Base-by-base conservation (phyloP, 2,113 vertebrate species). In the Sturnus vulgaris region DNA sequence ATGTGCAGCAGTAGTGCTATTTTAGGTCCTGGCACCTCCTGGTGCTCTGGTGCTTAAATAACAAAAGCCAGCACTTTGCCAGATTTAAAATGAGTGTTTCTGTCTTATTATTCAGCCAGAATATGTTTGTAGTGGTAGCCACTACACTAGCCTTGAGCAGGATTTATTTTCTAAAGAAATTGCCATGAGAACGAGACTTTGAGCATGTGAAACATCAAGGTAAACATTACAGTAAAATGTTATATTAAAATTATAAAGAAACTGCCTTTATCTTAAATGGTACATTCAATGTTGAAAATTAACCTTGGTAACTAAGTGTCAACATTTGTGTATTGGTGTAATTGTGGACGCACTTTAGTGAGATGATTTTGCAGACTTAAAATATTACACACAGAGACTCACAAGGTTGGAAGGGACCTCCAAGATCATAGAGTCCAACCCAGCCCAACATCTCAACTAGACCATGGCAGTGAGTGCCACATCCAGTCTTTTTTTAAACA, bases 1-100 rank as follows among this genome's bases (percentile, higher is more conserved):
- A 13, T 0, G 1, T 56, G 37, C 22, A 60, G 27, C 35, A 39
- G 35, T 2, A 2, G 37, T 42, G 6, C 59, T 56, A 18, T 31
- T 88, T 47, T 18, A 50, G 55, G 69, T 39, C 27, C 42, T 78
- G 50, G 31, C 33, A 68, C 56, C 24, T 73, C 33, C 35, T 17
- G 31, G 16, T 77, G 63, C 71, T 80, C 55, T 69, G 44, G 25
- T 60, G 27, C 46, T 78, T 86, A 20, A 59, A 40, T 59, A 70
- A 70, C 19, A 70, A 39, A 88, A 90, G 9, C 11, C 46, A 71
- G 22, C 9, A 9, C 35, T 37, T 66, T 9, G 17, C 25, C 39
- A 55, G 44, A 25, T 86, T 55, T 56, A 59, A 80, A 63, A 31
- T 0, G 0, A 42, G 8, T 52, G 12, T 69, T 91, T 78, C 46